phyloP scores from a whole-genome alignment of 2,113 vertebrate species.

The Podocnemis expansa region DNA sequence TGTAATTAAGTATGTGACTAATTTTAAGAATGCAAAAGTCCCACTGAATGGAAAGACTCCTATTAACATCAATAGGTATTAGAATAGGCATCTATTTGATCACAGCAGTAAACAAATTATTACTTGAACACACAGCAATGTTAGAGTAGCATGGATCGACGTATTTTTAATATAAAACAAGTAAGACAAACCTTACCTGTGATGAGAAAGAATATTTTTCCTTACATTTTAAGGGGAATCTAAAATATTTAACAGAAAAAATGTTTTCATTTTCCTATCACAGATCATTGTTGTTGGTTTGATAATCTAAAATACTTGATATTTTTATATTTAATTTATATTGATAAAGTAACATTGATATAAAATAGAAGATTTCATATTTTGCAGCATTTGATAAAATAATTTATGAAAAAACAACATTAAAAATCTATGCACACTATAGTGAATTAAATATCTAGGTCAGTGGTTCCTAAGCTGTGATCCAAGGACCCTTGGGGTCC shows the following conservation, averaged over 20 bases:
- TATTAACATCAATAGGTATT: neutral
- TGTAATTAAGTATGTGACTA: neutral
- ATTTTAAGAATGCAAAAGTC: neutral
- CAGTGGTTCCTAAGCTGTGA: too few relatives aligned
- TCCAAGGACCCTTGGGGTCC: too few relatives aligned
- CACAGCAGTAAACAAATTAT: neutral
- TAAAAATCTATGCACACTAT: neutral
- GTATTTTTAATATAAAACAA: neutral
- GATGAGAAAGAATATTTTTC: neutral
- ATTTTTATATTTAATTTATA: neutral
- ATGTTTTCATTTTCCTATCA: neutral
- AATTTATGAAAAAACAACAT: neutral
- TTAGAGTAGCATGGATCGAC: neutral
- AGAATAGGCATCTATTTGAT: neutral
- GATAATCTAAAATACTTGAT: neutral
- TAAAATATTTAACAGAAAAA: neutral
- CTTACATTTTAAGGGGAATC: neutral
- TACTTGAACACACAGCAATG: neutral
- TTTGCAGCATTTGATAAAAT: neutral
- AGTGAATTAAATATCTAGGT: conserved; percentile 12
- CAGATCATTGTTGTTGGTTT: neutral
- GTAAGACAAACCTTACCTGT: neutral
- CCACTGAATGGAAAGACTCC: neutral
- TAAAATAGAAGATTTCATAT: neutral
- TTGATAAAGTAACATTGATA: neutral